A percentile compares a stretch with the other conserved stretches of the same genome.
phyloP scores from a whole-genome alignment of 2,797 vertebrate species.

The Neosilurus hyrtlii region DNA sequence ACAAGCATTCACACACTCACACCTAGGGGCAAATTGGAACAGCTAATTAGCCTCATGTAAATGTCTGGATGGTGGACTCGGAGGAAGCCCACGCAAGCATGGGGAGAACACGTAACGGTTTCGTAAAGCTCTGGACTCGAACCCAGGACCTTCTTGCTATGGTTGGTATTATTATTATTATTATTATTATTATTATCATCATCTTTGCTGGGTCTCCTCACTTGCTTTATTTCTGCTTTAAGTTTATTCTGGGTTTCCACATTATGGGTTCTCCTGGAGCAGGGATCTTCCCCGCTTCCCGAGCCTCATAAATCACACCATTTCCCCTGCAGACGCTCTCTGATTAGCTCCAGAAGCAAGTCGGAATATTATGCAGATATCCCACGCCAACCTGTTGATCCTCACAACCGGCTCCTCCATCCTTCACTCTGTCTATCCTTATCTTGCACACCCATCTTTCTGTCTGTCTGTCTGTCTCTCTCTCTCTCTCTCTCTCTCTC shows the following conservation, averaged over 20 bases:
- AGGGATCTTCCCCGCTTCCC: constrained; percentile 12
- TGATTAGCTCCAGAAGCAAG: constrained; percentile 38
- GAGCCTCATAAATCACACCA: constrained; percentile 47
- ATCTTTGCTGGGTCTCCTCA: not conserved
- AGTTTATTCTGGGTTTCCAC: not conserved
- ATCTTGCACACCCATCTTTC: constrained; percentile 36
- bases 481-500: constrained; percentile 8
- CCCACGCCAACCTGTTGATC: constrained; percentile 32
- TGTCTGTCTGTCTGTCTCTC: constrained; percentile 31
- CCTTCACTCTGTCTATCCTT: constrained; percentile 46
- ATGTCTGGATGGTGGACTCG: too few relatives aligned
- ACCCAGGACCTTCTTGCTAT: too few relatives aligned
- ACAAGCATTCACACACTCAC: too few relatives aligned
- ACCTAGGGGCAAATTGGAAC: too few relatives aligned
- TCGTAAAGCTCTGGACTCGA: too few relatives aligned
- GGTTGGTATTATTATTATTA: too few relatives aligned
- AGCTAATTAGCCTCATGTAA: too few relatives aligned
- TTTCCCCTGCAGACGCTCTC: constrained; percentile 37
- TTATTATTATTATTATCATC: not conserved
- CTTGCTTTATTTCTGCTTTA: not conserved
- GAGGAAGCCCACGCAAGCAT: too few relatives aligned
- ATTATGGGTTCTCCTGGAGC: not conserved
- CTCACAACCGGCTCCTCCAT: constrained; percentile 3
- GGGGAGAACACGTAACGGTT: too few relatives aligned
- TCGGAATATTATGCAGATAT: constrained; percentile 15